Base-by-base conservation (phyloP, 2,888 invertebrate species). In the Agrotis clavis region DNA sequence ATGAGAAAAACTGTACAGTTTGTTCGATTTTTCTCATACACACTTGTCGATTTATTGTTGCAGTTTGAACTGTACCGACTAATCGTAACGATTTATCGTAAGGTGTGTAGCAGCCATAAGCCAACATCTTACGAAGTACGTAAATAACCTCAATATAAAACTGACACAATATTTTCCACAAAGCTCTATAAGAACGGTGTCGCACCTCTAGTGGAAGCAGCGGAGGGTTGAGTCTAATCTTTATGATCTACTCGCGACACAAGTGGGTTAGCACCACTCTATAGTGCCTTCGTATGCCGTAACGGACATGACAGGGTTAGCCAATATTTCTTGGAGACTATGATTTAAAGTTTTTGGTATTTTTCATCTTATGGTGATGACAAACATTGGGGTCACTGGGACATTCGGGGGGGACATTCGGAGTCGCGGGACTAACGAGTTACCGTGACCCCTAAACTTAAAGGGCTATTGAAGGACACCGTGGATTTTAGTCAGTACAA, bases 181-280 rank as follows among this genome's bases (percentile, higher is more conserved):
- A 75, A 71, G 61, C 65, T 47, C 60, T 57, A 21, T 60, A 66
- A 74, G 54, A 70, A 54, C 11, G 21, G 13, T 57, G 51, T 65
- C 61, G 21, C 51, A 70, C 60, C 57, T 70, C 60, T 62, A 68
- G 75, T 69, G 54, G 48, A 47, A 41, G 54, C 65, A 68, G 54
- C 41, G 57, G 63, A 59, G 57, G 74, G 72, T 62, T 72, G 62
- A 70, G 53, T 53, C 63, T 81, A 76, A 85, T 85, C 81, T 85
- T 76, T 86, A 78, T 71, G 81, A 79, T 86, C 79, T 74, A 66
- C 71, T 70, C 54, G 56, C 67, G 68, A 35, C 68, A 61, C 56
- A 62, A 82, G 76, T 71, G 80, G 72, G 65, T 64, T 68, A 72
- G 30, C 66, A 30, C 60, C 35, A 63, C 68, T 81, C 50, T 83